Conservation (phyloP, 2,888 invertebrate species). For the Acleris emargana region DNA sequence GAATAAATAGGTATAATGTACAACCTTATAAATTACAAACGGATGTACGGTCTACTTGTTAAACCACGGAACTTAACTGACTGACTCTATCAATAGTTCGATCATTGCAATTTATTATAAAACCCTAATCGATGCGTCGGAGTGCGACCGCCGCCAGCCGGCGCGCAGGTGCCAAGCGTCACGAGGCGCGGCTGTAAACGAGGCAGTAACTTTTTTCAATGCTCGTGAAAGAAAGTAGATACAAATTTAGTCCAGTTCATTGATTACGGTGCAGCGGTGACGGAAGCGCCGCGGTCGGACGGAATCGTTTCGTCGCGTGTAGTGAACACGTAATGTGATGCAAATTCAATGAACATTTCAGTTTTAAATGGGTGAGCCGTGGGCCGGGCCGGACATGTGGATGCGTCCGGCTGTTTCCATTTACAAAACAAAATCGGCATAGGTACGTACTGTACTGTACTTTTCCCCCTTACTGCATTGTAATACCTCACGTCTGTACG, state of each 20-base stretch:
- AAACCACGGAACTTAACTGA: no score
- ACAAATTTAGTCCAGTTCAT: constrained; percentile 35
- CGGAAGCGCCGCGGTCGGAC: constrained; percentile 30
- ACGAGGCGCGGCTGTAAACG: constrained; percentile 12
- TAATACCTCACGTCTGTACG: no score
- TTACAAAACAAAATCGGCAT: no score
- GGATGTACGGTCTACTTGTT: no score
- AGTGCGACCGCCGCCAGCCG: neutral
- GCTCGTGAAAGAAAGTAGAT: constrained; percentile 30
- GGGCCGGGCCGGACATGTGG: constrained; percentile 34
- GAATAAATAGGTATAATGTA: no score
- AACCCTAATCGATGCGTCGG: neutral
- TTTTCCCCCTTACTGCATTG: no score
- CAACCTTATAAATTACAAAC: no score
- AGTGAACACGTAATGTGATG: constrained; percentile 38
- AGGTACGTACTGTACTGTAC: no score
- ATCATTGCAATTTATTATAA: no score
- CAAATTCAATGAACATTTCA: constrained; percentile 52
- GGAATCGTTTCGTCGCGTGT: constrained; percentile 33
- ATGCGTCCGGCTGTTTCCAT: neutral
- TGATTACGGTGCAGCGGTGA: constrained; percentile 31
- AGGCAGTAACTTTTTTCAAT: constrained; percentile 15
- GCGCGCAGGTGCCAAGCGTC: neutral
- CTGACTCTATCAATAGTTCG: no score
- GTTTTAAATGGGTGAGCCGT: constrained; percentile 52